phyloP scores from a whole-genome alignment of 2,797 vertebrate genomes.

The Kryptopterus vitreolus region DNA sequence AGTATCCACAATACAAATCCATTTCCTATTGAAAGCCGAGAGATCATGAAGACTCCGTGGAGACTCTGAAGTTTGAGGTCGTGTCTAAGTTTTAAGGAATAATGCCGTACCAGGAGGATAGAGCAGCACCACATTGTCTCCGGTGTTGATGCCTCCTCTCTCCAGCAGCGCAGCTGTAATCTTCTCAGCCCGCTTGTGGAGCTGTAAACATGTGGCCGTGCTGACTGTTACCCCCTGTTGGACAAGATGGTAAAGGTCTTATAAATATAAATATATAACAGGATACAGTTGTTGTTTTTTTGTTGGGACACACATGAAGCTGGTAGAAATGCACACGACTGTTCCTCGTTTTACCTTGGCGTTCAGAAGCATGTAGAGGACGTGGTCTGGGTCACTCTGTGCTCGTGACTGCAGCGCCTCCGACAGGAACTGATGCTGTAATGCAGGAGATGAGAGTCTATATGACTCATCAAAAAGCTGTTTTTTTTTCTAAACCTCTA shows the following conservation, averaged over 20 bases:
- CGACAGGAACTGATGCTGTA: constrained; percentile 93
- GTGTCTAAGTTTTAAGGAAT: background rate
- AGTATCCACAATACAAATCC: background rate
- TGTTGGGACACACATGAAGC: background rate
- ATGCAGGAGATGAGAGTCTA: constrained; percentile 23
- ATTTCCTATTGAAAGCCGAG: background rate
- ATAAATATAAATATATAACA: too few relatives aligned
- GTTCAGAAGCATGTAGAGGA: constrained; percentile 91
- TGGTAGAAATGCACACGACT: background rate
- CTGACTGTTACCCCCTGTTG: constrained; percentile 88
- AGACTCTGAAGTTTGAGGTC: background rate
- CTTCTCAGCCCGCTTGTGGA: constrained; percentile 95
- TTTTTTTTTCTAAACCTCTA: background rate
- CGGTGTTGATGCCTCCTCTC: constrained; percentile 93
- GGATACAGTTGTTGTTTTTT: too few relatives aligned
- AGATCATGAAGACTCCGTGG: background rate
- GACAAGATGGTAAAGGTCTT: constrained; percentile 42
- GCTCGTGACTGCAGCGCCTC: constrained; percentile 96
- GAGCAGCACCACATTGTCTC: constrained; percentile 96
- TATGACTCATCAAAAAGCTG: background rate
- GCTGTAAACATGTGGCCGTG: constrained; percentile 90
- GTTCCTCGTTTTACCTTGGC: constrained; percentile 81
- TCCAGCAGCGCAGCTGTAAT: constrained; percentile 89
- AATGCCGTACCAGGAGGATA: constrained; percentile 88
- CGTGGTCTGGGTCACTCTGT: constrained; percentile 90